These are phyloP conservation scores for Podarcis muralis DNA, from an alignment of 2,113 vertebrate species.

Conservation along the genomic window DNA sequence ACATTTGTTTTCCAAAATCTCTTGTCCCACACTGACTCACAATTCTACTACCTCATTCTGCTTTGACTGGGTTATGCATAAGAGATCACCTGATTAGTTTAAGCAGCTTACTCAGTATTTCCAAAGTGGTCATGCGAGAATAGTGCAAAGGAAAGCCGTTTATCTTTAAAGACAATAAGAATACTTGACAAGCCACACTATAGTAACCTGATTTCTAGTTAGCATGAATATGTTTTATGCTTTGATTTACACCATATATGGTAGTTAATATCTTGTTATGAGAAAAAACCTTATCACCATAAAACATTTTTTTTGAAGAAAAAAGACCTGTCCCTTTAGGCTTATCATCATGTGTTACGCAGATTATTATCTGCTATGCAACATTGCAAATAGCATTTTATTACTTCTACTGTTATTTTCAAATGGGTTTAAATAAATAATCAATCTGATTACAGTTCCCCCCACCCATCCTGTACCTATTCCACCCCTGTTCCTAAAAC, in stretches of 20 bases:
- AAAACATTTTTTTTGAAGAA: no score
- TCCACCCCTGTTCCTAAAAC: not conserved
- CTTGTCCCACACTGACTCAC: not conserved
- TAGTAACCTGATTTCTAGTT: slow-evolving; percentile 26
- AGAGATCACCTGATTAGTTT: slow-evolving; percentile 29
- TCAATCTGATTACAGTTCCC: not conserved
- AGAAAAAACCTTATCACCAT: not conserved
- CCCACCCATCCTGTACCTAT: not conserved
- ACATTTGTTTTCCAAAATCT: not conserved
- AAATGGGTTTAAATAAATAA: not conserved
- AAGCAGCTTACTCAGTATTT: slow-evolving; percentile 44
- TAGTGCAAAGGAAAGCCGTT: slow-evolving; percentile 5
- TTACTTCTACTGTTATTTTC: not conserved
- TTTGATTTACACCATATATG: slow-evolving; percentile 16
- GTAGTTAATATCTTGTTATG: not conserved
- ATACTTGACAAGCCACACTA: slow-evolving; percentile 18
- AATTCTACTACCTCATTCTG: not conserved
- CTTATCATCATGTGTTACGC: not conserved
- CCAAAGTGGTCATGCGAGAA: slow-evolving; percentile 16
- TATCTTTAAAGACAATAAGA: slow-evolving; percentile 36
- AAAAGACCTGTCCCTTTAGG: not conserved
- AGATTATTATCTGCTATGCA: not conserved
- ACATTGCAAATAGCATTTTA: not conserved
- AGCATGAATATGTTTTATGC: slow-evolving; percentile 26
- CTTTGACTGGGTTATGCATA: not conserved